phyloP scores from a whole-genome alignment of 1,140 invertebrate genomes.

The Pseudomyrmex flavicornis region DNA sequence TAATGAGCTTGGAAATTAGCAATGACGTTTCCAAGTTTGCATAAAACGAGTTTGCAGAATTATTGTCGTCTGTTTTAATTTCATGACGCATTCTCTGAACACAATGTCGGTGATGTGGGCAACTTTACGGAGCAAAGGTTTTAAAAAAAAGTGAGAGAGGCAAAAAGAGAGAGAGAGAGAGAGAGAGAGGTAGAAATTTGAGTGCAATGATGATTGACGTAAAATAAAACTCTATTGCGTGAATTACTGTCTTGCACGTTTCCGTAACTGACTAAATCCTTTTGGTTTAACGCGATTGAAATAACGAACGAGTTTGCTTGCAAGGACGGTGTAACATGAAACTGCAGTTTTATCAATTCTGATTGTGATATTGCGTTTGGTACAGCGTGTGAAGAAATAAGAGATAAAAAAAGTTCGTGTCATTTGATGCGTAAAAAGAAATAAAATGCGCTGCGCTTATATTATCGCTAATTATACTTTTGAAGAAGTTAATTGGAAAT shows the following conservation, averaged over 20 bases:
- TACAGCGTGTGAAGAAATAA: not conserved
- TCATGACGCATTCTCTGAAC: slow-evolving; percentile 3
- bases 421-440: not conserved
- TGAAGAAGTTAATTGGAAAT: not conserved
- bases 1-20: slow-evolving; percentile 12
- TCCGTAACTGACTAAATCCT: slow-evolving; percentile 6
- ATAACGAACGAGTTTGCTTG: not conserved
- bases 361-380: not conserved
- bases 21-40: too few species aligned
- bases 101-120: not conserved
- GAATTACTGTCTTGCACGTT: slow-evolving; percentile 21
- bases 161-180: not conserved
- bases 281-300: slow-evolving; percentile 1
- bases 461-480: not conserved
- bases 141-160: not conserved
- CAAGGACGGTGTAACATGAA: slow-evolving; percentile 5
- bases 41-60: not conserved
- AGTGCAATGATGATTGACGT: not conserved
- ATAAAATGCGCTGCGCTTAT: not conserved
- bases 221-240: slow-evolving; percentile 31
- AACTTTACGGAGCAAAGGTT: slow-evolving; percentile 14
- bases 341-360: slow-evolving; percentile 26
- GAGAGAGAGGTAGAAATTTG: not conserved
- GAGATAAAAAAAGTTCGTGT: not conserved
- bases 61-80: not conserved